These are phyloP conservation scores for Ametastegia equiseti DNA, from an alignment of 2,888 invertebrate genomes.

Conservation along the genomic window DNA sequence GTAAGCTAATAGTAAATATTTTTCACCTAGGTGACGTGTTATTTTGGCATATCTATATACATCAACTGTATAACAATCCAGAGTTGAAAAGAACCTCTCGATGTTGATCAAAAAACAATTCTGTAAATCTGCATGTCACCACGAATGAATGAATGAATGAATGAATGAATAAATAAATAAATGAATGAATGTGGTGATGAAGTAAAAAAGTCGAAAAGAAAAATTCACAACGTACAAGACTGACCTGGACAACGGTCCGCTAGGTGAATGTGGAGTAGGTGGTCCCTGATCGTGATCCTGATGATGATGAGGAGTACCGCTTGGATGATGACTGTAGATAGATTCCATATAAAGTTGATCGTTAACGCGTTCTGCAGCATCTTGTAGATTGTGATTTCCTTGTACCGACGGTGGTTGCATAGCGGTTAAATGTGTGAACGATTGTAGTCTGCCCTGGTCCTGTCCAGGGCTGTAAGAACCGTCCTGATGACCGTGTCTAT, in stretches of 20 bases:
- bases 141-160: not conserved
- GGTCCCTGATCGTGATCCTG: slow-evolving; percentile 70
- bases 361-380: slow-evolving; percentile 61
- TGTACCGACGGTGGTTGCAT: slow-evolving; percentile 70
- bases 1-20: slow-evolving; percentile 64
- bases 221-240: slow-evolving; percentile 52
- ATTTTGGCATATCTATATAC: too few species aligned
- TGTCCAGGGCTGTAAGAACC: slow-evolving; percentile 66
- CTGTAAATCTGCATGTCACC: too few species aligned
- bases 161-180: not conserved
- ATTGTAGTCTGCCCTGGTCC: slow-evolving; percentile 67
- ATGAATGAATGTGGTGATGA: not conserved
- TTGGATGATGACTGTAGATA: slow-evolving; percentile 66
- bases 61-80: too few species aligned
- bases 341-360: slow-evolving; percentile 69
- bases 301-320: slow-evolving; percentile 65
- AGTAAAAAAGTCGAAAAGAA: not conserved
- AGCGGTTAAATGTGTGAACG: slow-evolving; percentile 71
- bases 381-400: slow-evolving; percentile 62
- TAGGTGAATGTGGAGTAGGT: slow-evolving; percentile 65
- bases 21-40: slow-evolving; percentile 55
- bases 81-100: too few species aligned
- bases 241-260: slow-evolving; percentile 66
- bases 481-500: slow-evolving; percentile 61
- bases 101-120: too few species aligned